A percentile compares a stretch with the other conserved stretches of the same genome.
Conservation (phyloP, 1,140 invertebrate species). For the Colletes gigas region DNA sequence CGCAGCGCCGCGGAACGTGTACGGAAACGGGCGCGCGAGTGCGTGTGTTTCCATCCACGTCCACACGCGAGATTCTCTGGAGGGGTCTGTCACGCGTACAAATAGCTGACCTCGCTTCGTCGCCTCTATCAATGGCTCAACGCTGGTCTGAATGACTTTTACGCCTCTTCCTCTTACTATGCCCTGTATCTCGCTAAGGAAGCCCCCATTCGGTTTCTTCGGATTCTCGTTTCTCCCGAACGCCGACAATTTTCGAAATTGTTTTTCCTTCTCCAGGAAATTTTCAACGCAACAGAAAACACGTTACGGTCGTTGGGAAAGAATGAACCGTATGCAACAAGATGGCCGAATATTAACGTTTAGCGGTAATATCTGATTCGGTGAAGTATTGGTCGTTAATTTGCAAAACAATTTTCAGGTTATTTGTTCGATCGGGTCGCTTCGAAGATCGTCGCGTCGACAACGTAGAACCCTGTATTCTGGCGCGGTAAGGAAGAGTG, state of each 20-base stretch:
- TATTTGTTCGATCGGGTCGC: not conserved
- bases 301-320: too few relatives aligned
- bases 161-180: constrained; percentile 71
- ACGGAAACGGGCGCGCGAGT: constrained; percentile 36
- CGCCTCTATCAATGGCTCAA: constrained; percentile 79
- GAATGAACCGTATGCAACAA: too few relatives aligned
- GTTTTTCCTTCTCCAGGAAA: too few relatives aligned
- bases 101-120: constrained; percentile 81
- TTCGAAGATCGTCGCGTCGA: too few relatives aligned
- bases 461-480: not conserved
- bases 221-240: not conserved
- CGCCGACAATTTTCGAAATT: too few relatives aligned
- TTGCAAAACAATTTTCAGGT: not conserved
- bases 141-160: constrained; percentile 75
- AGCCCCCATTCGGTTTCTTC: constrained; percentile 12
- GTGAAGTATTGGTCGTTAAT: too few relatives aligned
- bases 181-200: constrained; percentile 63
- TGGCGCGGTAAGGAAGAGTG: not conserved
- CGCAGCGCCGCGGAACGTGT: constrained; percentile 26
- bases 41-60: constrained; percentile 60
- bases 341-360: too few relatives aligned
- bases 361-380: too few relatives aligned
- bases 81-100: constrained; percentile 80
- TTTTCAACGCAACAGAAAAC: too few relatives aligned
- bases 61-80: constrained; percentile 73